Percentiles rank a stretch among this genome's conserved stretches.
These are phyloP conservation scores for Podocnemis expansa DNA, from an alignment of 2,113 vertebrate genomes.

Conservation along the genomic window DNA sequence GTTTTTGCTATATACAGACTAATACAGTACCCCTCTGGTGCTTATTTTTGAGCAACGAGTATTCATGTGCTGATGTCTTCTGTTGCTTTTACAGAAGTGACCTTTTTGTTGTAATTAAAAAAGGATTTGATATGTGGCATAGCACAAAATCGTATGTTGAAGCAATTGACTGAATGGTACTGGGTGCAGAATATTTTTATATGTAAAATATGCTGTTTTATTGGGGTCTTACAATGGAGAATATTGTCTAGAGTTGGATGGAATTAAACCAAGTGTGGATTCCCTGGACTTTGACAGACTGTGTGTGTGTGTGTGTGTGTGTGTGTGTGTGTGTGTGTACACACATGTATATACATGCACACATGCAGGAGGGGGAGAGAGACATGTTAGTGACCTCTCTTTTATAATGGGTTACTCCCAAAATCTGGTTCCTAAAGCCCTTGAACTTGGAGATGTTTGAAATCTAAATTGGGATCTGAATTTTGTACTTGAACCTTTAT, in stretches of 20 bases:
- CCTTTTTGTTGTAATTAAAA: not conserved
- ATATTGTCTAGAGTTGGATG: rapidly evolving
- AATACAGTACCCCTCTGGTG: too few relatives aligned
- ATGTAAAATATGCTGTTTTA: rapidly evolving
- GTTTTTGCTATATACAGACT: too few relatives aligned
- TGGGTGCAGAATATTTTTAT: not conserved
- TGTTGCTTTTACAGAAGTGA: not conserved
- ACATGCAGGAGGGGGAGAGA: too few relatives aligned
- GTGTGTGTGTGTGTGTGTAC: not conserved
- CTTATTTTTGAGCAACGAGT: not conserved
- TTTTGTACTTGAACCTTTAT: not conserved
- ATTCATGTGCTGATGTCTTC: rapidly evolving
- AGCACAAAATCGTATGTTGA: not conserved
- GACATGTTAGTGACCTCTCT: not conserved
- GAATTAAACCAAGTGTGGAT: not conserved
- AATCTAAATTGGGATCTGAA: not conserved
- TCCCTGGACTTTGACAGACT: not conserved
- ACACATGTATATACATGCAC: too few relatives aligned
- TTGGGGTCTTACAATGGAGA: not conserved
- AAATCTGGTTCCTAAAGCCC: not conserved
- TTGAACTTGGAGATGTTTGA: not conserved
- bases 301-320: not conserved
- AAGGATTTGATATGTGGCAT: not conserved
- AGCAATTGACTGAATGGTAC: not conserved
- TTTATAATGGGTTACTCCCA: not conserved